Percentiles rank a stretch among this genome's conserved stretches.
phyloP scores from a whole-genome alignment of 1,140 invertebrate genomes.

The Cydia strobilella region DNA sequence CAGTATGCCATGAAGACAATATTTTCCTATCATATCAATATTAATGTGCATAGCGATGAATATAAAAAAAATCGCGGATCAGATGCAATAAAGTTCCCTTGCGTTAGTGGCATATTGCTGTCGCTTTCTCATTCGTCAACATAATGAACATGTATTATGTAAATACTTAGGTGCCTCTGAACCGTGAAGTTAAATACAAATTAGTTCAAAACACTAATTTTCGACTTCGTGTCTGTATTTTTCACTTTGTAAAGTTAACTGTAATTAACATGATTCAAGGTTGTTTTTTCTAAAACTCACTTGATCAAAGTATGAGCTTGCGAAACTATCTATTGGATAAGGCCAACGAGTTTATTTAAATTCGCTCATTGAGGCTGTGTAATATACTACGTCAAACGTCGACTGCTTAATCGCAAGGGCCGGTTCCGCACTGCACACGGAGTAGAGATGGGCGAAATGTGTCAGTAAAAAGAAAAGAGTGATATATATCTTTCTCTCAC shows the following conservation, averaged over 20 bases:
- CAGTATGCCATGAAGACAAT: background rate
- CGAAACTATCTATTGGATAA: background rate
- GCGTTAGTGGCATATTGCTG: too few relatives aligned
- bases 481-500: too few relatives aligned
- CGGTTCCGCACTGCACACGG: too few relatives aligned
- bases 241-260: background rate
- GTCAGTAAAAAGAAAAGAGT: too few relatives aligned
- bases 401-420: background rate
- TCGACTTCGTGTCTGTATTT: background rate
- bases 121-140: too few relatives aligned
- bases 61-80: too few relatives aligned
- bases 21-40: too few relatives aligned
- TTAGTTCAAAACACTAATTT: background rate
- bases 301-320: background rate
- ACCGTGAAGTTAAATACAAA: background rate
- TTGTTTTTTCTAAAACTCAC: background rate
- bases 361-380: slow-evolving; percentile 21
- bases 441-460: too few relatives aligned
- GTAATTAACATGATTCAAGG: background rate
- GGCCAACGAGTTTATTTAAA: slow-evolving; percentile 2
- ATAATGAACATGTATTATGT: too few relatives aligned
- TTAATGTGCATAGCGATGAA: too few relatives aligned
- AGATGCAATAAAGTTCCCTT: too few relatives aligned
- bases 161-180: background rate
- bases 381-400: background rate